phyloP scores from a whole-genome alignment of 2,888 invertebrate genomes.

The Julus scanicus region DNA sequence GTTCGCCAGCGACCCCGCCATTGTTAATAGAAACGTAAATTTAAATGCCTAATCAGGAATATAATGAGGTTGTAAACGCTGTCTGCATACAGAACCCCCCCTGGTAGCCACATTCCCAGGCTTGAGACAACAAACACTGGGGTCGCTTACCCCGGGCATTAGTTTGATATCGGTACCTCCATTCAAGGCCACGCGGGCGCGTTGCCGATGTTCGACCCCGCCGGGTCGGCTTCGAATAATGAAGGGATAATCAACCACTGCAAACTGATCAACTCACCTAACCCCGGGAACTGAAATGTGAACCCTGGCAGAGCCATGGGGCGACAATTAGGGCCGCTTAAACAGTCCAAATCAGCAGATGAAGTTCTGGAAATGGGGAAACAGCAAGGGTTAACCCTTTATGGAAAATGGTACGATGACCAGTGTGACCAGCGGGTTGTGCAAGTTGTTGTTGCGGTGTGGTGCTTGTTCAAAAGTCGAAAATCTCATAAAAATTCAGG shows the following conservation, averaged over 20 bases:
- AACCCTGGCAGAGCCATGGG: not conserved
- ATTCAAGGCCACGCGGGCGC: not conserved
- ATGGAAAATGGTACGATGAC: not conserved
- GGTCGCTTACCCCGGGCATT: not conserved
- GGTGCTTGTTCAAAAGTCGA: not conserved
- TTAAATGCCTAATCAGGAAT: constrained; percentile 28
- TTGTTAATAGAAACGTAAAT: constrained; percentile 5
- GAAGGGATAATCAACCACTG: not conserved
- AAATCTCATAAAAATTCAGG: not conserved
- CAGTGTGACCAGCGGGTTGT: not conserved
- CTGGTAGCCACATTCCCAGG: constrained; percentile 11
- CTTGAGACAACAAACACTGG: constrained; percentile 23
- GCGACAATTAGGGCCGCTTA: not conserved
- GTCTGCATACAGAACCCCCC: not conserved
- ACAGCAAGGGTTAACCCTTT: not conserved
- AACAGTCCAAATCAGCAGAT: too few relatives aligned
- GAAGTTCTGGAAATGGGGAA: too few relatives aligned
- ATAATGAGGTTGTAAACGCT: constrained; percentile 28
- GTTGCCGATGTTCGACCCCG: not conserved
- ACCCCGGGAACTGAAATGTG: not conserved
- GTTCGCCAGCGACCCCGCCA: not conserved
- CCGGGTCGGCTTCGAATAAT: too few relatives aligned
- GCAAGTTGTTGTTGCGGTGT: not conserved
- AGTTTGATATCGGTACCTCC: not conserved
- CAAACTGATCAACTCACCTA: not conserved